Percentiles rank a stretch among this genome's conserved stretches.
Evolutionary conservation across 2,113 vertebrate genomes (phyloP).

Genomic region (Hepsetus odoe): DNA sequence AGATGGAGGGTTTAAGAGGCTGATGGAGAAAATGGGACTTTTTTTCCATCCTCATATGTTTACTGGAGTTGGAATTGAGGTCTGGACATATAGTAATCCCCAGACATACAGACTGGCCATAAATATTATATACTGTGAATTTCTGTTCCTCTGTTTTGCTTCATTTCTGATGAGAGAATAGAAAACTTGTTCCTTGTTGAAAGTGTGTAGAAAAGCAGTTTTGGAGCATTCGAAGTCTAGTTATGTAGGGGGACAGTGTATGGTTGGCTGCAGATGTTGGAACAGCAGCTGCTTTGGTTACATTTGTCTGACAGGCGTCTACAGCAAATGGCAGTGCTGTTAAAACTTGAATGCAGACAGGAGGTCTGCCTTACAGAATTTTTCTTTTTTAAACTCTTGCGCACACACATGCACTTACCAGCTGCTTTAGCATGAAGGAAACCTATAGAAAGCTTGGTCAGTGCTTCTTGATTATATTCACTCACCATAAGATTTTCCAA

Average conservation of each 20-base stretch:
- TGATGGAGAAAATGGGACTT: conserved; percentile 15
- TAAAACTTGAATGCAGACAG: conserved; percentile 5
- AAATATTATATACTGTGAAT: conserved; percentile 39
- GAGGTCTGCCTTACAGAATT: neutral
- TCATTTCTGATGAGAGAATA: neutral
- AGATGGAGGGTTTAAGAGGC: conserved; percentile 17
- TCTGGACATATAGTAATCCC: neutral
- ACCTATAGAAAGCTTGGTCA: neutral
- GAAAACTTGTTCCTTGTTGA: neutral
- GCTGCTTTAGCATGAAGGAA: neutral
- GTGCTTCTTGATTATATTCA: neutral
- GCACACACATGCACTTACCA: neutral
- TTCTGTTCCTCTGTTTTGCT: conserved; percentile 31
- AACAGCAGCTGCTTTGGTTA: neutral
- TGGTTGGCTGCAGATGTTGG: neutral
- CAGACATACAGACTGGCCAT: conserved; percentile 2
- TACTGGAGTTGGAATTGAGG: conserved; percentile 19
- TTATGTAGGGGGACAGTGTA: neutral
- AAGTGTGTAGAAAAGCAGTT: neutral
- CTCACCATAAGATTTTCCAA: no score
- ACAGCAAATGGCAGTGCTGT: conserved; percentile 13
- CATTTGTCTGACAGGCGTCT: neutral
- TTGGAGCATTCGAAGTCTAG: neutral
- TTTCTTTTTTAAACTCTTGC: neutral
- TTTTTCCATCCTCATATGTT: conserved; percentile 49